Base-by-base conservation (phyloP, 1,140 invertebrate species). In the Lasioglossum albipes region DNA sequence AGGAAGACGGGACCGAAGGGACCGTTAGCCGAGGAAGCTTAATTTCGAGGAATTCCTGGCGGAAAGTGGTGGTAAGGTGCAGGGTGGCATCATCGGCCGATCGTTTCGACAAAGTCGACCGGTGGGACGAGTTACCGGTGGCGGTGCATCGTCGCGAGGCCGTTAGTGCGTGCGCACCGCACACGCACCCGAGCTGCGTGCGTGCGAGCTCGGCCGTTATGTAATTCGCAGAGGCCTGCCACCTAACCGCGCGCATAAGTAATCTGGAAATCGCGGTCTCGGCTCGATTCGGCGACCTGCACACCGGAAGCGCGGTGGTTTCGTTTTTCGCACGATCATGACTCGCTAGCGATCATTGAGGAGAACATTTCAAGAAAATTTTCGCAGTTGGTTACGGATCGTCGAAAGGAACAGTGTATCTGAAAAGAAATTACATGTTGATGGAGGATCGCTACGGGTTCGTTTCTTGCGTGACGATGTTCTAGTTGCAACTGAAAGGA, bases 81-180 rank as follows among this genome's bases (percentile, higher is more conserved):
- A 73, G 76, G 64, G 52, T 80, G 67, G 71, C 75, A 65, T 79
- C 75, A 65, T 79, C 69, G 79, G 62, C 10, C 75, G 59, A 79
- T 83, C 72, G 81, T 85, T 83, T 68, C 64, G 59, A 36, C 64
- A 70, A 66, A 86, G 75, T 75, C 45, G 75, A 86, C 64, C 82
- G 80, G 77, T 72, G 41, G 69, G 65, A 84, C 83, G 45, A 65
- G 85, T 83, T 82, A 86, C 79, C 84, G 87, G 84, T 87, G 84
- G 74, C 61, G 42, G 74, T 61, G 67, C 59, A 20, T 18, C 18
- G 36, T 20, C 77, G 73, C 73, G 64, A 45, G 66, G 75, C 57
- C 59, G 45, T 49, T 73, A 20, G 74, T 75, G 74, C 79, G 82
- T 77, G 71, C 66, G 65, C 64, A 31, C 68, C 75, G 71, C 66